Conservation (phyloP, 2,888 invertebrate species). For the Chrysodeixis includens region DNA sequence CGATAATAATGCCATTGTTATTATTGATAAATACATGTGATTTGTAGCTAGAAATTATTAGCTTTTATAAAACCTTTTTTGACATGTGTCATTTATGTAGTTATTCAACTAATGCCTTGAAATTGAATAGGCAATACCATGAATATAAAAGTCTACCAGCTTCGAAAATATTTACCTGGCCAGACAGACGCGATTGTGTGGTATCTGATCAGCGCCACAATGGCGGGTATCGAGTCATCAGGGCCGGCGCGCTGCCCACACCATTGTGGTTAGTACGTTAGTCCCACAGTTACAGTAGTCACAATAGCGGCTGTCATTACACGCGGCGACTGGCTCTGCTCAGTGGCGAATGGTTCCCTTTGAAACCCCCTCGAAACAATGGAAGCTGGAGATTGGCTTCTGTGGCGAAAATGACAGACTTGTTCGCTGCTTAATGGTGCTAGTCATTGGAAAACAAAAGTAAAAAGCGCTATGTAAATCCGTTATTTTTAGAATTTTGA, state of each 20-base stretch:
- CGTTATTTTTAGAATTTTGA: no score
- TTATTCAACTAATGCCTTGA: no score
- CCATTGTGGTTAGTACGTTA: constrained; percentile 9
- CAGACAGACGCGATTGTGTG: constrained; percentile 1
- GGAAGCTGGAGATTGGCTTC: background rate
- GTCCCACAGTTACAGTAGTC: no score
- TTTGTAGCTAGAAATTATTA: background rate
- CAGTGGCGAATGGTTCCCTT: background rate
- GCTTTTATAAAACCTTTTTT: no score
- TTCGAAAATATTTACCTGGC: background rate
- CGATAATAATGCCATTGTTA: background rate
- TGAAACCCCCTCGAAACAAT: background rate
- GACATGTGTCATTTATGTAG: no score
- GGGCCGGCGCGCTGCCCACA: background rate
- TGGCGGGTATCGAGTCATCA: constrained; percentile 23
- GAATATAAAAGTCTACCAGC: background rate
- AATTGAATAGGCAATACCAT: no score
- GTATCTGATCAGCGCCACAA: constrained; percentile 40
- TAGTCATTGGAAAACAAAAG: no score
- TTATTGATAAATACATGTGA: background rate
- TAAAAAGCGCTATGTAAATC: no score
- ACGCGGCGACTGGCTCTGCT: background rate
- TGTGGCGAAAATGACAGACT: no score
- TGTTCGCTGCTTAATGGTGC: no score
- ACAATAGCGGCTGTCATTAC: constrained; percentile 18